Evolutionary conservation across 2,113 vertebrate species (phyloP).

Genomic region (Conger conger): DNA sequence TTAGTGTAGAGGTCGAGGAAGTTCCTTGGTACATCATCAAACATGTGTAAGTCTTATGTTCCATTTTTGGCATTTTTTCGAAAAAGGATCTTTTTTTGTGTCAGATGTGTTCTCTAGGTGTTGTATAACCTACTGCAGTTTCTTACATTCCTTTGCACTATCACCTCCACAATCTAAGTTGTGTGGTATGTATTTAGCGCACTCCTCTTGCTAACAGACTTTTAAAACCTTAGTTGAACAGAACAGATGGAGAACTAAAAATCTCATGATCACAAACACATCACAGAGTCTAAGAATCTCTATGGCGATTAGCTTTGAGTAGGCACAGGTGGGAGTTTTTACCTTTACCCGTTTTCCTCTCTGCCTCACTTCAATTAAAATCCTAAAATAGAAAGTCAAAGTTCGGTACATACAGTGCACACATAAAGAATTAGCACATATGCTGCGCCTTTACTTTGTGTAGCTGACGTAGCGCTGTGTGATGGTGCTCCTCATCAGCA

Average conservation of each 20-base stretch:
- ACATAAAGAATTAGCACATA: not conserved
- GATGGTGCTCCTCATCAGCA: not conserved
- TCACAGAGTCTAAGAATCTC: not conserved
- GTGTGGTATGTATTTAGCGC: not conserved
- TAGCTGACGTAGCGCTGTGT: not conserved
- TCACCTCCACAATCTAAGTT: not conserved
- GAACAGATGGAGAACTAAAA: not conserved
- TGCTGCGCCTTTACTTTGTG: not conserved
- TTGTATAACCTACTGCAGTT: not conserved
- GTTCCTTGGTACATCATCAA: slow-evolving; percentile 70
- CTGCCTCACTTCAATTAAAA: not conserved
- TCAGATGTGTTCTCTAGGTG: not conserved
- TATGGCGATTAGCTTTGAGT: not conserved
- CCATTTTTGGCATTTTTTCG: slow-evolving; percentile 41
- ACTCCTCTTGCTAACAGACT: not conserved
- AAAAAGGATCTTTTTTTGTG: not conserved
- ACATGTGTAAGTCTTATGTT: slow-evolving; percentile 60
- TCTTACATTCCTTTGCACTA: not conserved
- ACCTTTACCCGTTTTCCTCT: not conserved
- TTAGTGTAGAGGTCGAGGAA: slow-evolving; percentile 65
- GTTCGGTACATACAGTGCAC: too few relatives aligned
- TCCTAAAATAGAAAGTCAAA: not conserved
- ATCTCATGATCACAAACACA: not conserved
- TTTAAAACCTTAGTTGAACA: not conserved
- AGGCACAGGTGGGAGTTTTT: not conserved